These are phyloP conservation scores for Neolamprologus variostigma DNA, from an alignment of 2,113 vertebrate genomes.

Conservation along the genomic window DNA sequence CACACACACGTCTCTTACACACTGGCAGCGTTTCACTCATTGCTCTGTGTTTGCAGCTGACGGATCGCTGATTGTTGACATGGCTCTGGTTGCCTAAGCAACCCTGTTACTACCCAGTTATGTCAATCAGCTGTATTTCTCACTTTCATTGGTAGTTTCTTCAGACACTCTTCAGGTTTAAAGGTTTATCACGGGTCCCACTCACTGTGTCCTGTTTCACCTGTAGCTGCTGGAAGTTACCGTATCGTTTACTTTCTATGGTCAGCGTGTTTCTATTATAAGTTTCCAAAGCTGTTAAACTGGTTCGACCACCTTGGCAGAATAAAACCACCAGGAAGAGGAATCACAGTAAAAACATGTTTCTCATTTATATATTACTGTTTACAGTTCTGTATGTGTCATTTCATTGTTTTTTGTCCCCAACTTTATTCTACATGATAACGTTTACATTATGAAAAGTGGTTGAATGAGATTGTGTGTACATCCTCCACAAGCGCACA, in stretches of 20 bases:
- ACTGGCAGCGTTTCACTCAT: rapidly evolving
- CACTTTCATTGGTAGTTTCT: not conserved
- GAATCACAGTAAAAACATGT: not conserved
- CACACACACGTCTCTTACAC: not conserved
- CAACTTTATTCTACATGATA: not conserved
- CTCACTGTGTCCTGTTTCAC: not conserved
- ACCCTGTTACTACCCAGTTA: not conserved
- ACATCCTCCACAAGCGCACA: not conserved
- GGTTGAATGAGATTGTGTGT: not conserved
- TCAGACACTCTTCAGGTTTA: not conserved
- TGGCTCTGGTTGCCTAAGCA: not conserved
- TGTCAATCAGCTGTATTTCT: not conserved
- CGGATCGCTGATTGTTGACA: not conserved
- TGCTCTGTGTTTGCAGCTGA: not conserved
- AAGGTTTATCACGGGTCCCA: not conserved
- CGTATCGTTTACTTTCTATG: not conserved
- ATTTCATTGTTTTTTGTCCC: not conserved
- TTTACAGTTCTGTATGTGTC: not conserved
- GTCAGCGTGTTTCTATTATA: not conserved
- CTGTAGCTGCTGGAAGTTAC: not conserved
- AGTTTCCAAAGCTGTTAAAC: not conserved
- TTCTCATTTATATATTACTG: rapidly evolving
- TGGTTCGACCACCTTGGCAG: not conserved
- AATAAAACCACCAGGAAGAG: not conserved
- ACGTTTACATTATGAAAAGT: not conserved